A percentile compares a stretch with the other conserved stretches of the same genome.
Conservation (phyloP, 2,888 invertebrate species). For the Helicoverpa assulta region DNA sequence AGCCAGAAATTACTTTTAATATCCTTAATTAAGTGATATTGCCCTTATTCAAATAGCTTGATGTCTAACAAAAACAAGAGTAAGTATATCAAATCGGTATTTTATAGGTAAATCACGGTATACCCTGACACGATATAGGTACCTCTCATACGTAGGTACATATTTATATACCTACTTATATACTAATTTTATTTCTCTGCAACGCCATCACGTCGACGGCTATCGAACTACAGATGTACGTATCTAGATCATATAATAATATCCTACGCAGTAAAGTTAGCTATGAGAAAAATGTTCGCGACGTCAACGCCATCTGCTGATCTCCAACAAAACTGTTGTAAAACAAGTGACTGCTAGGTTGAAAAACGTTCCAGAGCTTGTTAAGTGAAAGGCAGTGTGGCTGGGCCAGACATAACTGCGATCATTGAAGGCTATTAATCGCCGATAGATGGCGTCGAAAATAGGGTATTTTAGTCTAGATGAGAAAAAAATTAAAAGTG, state of each 20-base stretch:
- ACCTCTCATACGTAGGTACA: too few species aligned
- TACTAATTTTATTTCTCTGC: not conserved
- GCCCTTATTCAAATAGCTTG: not conserved
- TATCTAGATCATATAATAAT: not conserved
- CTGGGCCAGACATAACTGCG: not conserved
- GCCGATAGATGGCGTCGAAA: slow-evolving; percentile 41
- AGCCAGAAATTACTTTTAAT: too few species aligned
- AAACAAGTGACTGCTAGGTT: not conserved
- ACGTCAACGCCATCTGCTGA: slow-evolving; percentile 44
- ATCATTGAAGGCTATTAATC: not conserved
- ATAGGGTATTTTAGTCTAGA: too few species aligned
- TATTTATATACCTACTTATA: too few species aligned
- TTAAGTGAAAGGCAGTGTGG: slow-evolving; percentile 36
- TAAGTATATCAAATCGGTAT: too few species aligned
- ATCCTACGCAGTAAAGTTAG: not conserved
- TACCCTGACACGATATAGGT: too few species aligned
- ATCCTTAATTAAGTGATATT: too few species aligned
- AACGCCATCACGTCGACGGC: slow-evolving; percentile 24
- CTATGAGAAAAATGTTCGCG: not conserved
- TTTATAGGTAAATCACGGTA: too few species aligned
- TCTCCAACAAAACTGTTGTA: not conserved
- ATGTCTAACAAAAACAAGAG: not conserved
- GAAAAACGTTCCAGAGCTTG: not conserved
- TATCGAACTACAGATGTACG: slow-evolving; percentile 9
- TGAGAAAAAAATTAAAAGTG: too few species aligned